phyloP scores from a whole-genome alignment of 2,888 invertebrate genomes.

The Lasioglossum leucozonium region DNA sequence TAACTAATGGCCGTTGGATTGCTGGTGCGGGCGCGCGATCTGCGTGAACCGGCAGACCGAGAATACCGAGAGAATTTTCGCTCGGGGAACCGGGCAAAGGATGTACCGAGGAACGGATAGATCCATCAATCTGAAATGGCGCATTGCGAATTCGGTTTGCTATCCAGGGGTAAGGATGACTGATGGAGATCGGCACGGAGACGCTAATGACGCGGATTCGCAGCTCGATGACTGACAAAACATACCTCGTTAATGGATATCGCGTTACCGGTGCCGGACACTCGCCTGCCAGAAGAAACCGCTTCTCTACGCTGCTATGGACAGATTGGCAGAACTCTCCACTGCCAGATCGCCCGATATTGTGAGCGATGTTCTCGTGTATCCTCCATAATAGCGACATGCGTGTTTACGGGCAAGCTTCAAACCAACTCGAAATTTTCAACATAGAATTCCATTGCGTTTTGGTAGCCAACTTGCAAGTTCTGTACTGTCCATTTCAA shows the following conservation, averaged over 20 bases:
- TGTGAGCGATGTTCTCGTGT: background rate
- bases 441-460: background rate
- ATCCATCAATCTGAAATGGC: slow-evolving; percentile 74
- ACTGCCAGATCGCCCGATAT: background rate
- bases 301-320: slow-evolving; percentile 9
- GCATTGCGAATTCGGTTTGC: slow-evolving; percentile 74
- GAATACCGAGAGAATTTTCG: slow-evolving; percentile 61
- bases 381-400: background rate
- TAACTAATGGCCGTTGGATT: slow-evolving; percentile 71
- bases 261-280: slow-evolving; percentile 55
- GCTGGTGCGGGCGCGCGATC: slow-evolving; percentile 29
- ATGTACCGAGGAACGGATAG: slow-evolving; percentile 67
- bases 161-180: slow-evolving; percentile 77
- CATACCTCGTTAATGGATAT: slow-evolving; percentile 69
- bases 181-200: slow-evolving; percentile 74
- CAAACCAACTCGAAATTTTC: background rate
- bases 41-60: slow-evolving; percentile 11
- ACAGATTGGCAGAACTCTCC: slow-evolving; percentile 14
- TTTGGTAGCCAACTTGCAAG: background rate
- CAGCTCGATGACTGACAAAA: slow-evolving; percentile 66
- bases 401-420: background rate
- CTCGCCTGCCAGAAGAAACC: slow-evolving; percentile 36
- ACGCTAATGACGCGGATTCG: slow-evolving; percentile 74
- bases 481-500: background rate
- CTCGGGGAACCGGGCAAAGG: slow-evolving; percentile 53